Evolutionary conservation across 2,113 vertebrate species (phyloP).

Genomic region (Ochotona curzoniae): DNA sequence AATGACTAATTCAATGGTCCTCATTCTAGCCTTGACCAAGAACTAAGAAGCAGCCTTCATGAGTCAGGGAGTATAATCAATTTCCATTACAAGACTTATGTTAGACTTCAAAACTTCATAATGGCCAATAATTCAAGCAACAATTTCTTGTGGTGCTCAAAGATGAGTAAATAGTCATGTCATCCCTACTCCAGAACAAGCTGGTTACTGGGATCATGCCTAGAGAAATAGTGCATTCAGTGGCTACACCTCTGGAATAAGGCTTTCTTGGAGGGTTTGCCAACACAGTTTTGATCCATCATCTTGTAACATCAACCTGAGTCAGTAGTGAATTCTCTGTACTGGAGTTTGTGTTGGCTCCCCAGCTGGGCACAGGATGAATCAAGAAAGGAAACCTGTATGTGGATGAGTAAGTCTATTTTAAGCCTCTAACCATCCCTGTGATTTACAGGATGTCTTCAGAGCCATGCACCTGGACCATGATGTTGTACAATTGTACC

Average conservation of each 20-base stretch:
- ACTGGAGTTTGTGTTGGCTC: neutral
- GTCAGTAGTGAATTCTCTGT: neutral
- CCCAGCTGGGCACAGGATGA: neutral
- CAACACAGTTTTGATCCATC: neutral
- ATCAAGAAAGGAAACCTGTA: neutral
- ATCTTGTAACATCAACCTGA: neutral
- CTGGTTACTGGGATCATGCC: neutral
- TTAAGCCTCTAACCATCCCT: neutral
- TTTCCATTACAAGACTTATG: neutral
- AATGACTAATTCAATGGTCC: neutral
- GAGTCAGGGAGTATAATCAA: neutral
- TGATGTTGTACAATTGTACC: conserved; percentile 88
- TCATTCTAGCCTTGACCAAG: neutral
- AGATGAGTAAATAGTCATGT: neutral
- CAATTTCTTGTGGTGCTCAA: neutral
- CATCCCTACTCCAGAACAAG: neutral
- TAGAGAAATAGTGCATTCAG: neutral
- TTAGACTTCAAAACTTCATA: neutral
- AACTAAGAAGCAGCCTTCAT: neutral
- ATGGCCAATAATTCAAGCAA: neutral
- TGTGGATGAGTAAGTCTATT: neutral
- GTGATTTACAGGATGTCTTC: conserved; percentile 90
- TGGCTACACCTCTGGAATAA: neutral
- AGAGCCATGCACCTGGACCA: conserved; percentile 92
- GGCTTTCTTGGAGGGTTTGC: neutral